Evolutionary conservation across 92 coral and sea anemone genomes (phyloP).

Genomic region (Umimayanthus kanabou): DNA sequence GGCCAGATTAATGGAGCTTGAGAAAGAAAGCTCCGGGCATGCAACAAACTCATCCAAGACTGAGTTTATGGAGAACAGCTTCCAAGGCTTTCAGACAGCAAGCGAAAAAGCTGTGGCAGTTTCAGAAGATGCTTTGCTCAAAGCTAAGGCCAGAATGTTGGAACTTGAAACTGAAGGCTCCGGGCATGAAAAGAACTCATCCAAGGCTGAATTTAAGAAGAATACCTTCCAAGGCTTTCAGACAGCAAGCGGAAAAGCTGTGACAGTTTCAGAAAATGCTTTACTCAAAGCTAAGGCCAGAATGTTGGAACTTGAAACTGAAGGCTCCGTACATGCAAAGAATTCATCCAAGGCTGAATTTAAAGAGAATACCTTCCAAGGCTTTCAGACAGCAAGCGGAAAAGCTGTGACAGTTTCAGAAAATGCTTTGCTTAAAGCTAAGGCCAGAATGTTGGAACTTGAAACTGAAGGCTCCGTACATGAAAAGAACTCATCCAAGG

Average conservation of each 20-base stretch:
- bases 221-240: slow-evolving; percentile 6
- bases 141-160: slow-evolving; percentile 41
- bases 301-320: background rate
- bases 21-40: background rate
- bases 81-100: slow-evolving; percentile 67
- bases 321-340: too few relatives aligned
- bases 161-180: slow-evolving; percentile 1
- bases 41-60: too few relatives aligned
- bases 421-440: too few relatives aligned
- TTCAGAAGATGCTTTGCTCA: slow-evolving; percentile 66
- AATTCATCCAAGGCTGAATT: too few relatives aligned
- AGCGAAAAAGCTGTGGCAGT: slow-evolving; percentile 59
- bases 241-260: slow-evolving; percentile 14
- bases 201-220: too few relatives aligned
- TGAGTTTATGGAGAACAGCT: too few relatives aligned
- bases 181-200: background rate
- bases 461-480: too few relatives aligned
- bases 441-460: too few relatives aligned
- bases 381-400: too few relatives aligned
- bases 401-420: too few relatives aligned
- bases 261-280: slow-evolving; percentile 18
- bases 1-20: background rate
- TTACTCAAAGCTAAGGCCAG: slow-evolving; percentile 46
- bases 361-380: too few relatives aligned
- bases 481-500: too few relatives aligned